Evolutionary conservation across 1,140 invertebrate genomes (phyloP).

Genomic region (Drosophila triauraria): DNA sequence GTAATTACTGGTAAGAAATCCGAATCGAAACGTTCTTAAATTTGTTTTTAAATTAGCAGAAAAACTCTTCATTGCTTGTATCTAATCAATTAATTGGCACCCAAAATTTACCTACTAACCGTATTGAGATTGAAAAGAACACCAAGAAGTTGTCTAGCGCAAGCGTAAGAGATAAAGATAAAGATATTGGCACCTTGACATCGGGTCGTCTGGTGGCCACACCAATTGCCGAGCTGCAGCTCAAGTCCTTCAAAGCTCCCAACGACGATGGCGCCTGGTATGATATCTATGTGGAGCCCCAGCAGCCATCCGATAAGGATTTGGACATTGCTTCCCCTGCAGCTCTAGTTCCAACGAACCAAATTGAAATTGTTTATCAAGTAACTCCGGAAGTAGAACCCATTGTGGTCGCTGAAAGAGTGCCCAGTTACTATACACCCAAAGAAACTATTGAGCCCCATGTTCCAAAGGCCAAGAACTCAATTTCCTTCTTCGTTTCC

Average conservation of each 20-base stretch:
- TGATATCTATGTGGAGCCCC: slow-evolving; percentile 42
- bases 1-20: slow-evolving; percentile 70
- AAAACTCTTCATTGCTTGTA: slow-evolving; percentile 62
- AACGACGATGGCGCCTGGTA: slow-evolving; percentile 57
- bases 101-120: slow-evolving; percentile 55
- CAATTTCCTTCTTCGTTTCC: slow-evolving; percentile 62
- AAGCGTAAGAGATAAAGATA: slow-evolving; percentile 59
- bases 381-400: not conserved
- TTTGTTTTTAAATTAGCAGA: slow-evolving; percentile 76
- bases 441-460: slow-evolving; percentile 10
- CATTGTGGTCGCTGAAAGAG: slow-evolving; percentile 16
- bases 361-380: not conserved
- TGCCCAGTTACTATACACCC: slow-evolving; percentile 48
- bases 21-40: slow-evolving; percentile 38
- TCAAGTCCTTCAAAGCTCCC: slow-evolving; percentile 62
- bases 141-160: slow-evolving; percentile 44
- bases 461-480: slow-evolving; percentile 39
- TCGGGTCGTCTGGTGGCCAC: slow-evolving; percentile 53
- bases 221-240: slow-evolving; percentile 69
- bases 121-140: slow-evolving; percentile 55
- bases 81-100: slow-evolving; percentile 70
- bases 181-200: slow-evolving; percentile 37
- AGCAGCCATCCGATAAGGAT: not conserved
- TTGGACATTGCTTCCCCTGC: not conserved
- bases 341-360: not conserved